phyloP scores from a whole-genome alignment of 1,140 invertebrate species.

The Drosophila arizonae region DNA sequence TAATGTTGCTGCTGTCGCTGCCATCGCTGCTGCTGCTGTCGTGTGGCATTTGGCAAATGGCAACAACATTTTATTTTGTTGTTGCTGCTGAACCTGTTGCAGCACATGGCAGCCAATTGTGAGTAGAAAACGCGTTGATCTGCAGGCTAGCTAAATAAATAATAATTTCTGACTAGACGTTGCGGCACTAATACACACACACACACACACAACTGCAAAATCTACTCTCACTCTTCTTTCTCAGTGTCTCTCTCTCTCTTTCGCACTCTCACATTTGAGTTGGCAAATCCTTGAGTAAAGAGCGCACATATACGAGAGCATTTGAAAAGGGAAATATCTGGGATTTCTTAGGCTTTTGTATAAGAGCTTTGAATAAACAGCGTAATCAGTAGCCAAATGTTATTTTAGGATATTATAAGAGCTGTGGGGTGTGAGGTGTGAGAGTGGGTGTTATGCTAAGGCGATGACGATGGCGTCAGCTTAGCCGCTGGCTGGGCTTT shows the following conservation, averaged over 20 bases:
- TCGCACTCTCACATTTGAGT: too few species aligned
- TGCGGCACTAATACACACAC: background rate
- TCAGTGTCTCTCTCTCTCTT: too few species aligned
- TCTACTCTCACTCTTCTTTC: background rate
- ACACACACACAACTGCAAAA: background rate
- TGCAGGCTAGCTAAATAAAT: background rate
- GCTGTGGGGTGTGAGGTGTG: background rate
- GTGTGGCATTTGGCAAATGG: conserved; percentile 74
- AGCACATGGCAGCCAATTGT: conserved; percentile 47
- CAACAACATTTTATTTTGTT: conserved; percentile 58
- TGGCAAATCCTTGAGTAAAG: too few species aligned
- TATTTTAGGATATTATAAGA: conserved; percentile 2
- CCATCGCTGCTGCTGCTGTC: conserved; percentile 22
- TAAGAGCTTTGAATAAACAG: background rate
- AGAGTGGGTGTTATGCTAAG: conserved; percentile 10
- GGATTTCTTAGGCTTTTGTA: background rate
- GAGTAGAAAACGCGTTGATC: conserved; percentile 21
- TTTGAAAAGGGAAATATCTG: background rate
- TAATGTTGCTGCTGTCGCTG: background rate
- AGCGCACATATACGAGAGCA: too few species aligned
- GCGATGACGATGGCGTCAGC: conserved; percentile 48
- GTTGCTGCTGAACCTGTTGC: conserved; percentile 64
- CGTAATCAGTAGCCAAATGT: background rate
- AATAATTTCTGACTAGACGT: background rate
- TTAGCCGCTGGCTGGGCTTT: conserved; percentile 34